These are phyloP conservation scores for Euura lappo DNA, from an alignment of 1,140 invertebrate genomes.

Conservation along the genomic window DNA sequence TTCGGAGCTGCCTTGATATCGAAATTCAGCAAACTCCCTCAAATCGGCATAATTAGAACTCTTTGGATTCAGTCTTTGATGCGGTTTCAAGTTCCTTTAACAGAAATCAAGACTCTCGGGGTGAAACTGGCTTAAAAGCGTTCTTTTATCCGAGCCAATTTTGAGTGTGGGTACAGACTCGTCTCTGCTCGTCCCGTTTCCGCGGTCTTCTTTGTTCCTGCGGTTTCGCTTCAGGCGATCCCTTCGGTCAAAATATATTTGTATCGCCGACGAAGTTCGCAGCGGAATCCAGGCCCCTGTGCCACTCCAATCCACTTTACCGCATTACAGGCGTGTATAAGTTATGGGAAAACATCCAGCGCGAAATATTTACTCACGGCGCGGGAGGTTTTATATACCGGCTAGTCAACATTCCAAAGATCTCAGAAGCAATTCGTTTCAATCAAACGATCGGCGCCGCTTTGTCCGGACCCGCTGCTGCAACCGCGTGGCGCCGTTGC, in stretches of 20 bases:
- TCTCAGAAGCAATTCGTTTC: conserved; percentile 3
- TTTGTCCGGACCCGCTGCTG: neutral
- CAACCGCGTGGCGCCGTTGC: conserved; percentile 29
- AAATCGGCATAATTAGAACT: too few relatives aligned
- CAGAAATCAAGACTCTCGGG: too few relatives aligned
- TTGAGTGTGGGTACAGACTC: neutral
- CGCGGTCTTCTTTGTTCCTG: too few relatives aligned
- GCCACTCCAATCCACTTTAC: neutral
- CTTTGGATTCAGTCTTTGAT: too few relatives aligned
- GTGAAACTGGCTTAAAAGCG: neutral
- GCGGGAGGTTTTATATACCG: neutral
- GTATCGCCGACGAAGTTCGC: neutral
- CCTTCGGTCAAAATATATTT: neutral
- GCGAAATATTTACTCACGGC: neutral
- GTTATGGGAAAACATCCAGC: neutral
- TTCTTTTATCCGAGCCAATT: neutral
- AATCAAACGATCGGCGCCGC: conserved; percentile 8
- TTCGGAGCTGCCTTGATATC: too few relatives aligned
- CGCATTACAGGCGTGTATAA: neutral
- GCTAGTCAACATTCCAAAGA: neutral
- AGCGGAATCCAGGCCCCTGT: neutral
- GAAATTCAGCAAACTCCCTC: too few relatives aligned
- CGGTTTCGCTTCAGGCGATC: neutral
- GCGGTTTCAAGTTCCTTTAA: too few relatives aligned
- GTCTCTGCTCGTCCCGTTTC: neutral